Conservation (phyloP, 1,140 invertebrate species). For the Cyclargus thomasi region DNA sequence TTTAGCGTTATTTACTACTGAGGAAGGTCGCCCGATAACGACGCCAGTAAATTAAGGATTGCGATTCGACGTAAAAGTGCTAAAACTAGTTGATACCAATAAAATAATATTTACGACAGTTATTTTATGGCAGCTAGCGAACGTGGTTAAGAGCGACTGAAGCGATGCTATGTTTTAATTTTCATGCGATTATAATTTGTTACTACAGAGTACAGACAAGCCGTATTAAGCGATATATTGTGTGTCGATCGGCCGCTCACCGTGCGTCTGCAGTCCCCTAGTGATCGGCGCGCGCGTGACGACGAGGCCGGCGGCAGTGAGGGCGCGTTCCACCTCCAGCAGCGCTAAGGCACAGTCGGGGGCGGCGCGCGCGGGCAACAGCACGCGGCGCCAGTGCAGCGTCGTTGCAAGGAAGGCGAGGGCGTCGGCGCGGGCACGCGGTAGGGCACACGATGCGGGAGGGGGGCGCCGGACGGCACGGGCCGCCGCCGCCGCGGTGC, state of each 20-base stretch:
- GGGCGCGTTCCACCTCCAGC: conserved; percentile 28
- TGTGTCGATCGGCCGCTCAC: conserved; percentile 21
- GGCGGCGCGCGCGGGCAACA: conserved; percentile 25
- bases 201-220: not conserved
- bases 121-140: not conserved
- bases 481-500: conserved; percentile 28
- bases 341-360: conserved; percentile 33
- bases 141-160: not conserved
- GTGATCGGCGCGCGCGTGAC: conserved; percentile 27
- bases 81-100: not conserved
- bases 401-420: conserved; percentile 29
- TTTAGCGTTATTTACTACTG: not conserved
- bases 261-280: conserved; percentile 31
- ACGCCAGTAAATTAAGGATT: not conserved
- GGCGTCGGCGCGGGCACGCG: conserved; percentile 31
- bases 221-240: not conserved
- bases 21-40: not conserved
- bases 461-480: conserved; percentile 30
- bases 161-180: not conserved
- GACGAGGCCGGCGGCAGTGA: conserved; percentile 31
- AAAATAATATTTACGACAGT: not conserved
- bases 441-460: conserved; percentile 29
- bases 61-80: not conserved
- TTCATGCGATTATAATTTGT: not conserved
- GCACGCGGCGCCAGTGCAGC: conserved; percentile 38